Conservation (phyloP, 23 tunicate species). For the Styela clava region DNA sequence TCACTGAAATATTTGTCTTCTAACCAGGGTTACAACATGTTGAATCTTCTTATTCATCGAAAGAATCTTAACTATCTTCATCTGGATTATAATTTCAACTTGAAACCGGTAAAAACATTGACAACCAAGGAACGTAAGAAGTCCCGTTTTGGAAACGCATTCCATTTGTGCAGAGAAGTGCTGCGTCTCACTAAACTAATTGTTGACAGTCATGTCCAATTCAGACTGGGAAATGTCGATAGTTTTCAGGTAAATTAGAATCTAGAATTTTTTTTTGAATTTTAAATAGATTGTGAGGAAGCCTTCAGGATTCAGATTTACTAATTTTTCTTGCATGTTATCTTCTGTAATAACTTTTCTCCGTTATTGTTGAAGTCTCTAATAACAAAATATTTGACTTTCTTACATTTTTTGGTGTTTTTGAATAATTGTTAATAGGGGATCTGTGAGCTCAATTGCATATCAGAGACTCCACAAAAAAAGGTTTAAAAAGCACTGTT, state of each 20-base stretch:
- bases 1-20: too few species aligned
- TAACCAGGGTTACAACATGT: constrained; percentile 99
- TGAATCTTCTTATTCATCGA: constrained; percentile 94
- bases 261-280: neutral
- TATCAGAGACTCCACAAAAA: too few species aligned
- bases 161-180: constrained; percentile 95
- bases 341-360: too few species aligned
- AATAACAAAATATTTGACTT: too few species aligned
- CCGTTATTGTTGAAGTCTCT: too few species aligned
- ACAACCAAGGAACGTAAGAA: constrained; percentile 98
- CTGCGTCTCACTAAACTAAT: constrained; percentile 80
- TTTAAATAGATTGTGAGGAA: neutral
- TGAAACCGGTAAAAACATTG: constrained; percentile 96
- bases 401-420: too few species aligned
- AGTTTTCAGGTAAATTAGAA: constrained; percentile 77
- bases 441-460: too few species aligned
- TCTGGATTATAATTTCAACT: constrained; percentile 97
- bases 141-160: constrained; percentile 97
- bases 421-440: too few species aligned
- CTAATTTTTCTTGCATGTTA: too few species aligned
- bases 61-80: constrained; percentile 98
- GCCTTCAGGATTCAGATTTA: neutral
- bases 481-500: too few species aligned
- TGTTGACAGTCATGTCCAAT: constrained; percentile 97
- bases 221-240: constrained; percentile 95